Conservation (phyloP, 2,797 vertebrate species). For the Chloroceryle amazona region DNA sequence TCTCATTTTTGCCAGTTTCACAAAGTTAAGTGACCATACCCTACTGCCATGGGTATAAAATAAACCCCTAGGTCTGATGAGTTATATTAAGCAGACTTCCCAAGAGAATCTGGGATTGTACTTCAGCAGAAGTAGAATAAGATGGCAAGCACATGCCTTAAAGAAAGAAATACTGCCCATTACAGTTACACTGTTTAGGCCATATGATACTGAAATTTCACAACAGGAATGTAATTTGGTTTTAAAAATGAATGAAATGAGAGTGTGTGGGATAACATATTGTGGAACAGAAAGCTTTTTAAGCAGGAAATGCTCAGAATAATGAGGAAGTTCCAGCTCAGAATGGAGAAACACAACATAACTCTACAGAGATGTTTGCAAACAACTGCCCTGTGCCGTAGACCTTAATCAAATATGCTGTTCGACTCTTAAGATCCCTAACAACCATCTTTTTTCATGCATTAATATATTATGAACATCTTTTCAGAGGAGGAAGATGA, state of each 20-base stretch:
- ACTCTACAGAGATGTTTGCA: not conserved
- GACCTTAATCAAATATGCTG: not conserved
- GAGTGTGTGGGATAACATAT: not conserved
- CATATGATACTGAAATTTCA: not conserved
- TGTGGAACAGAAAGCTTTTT: not conserved
- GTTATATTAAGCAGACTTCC: not conserved
- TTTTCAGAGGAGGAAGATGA: not conserved
- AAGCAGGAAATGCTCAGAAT: not conserved
- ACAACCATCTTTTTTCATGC: not conserved
- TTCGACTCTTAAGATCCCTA: not conserved
- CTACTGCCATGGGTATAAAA: not conserved
- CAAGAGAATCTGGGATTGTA: not conserved
- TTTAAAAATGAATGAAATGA: not conserved
- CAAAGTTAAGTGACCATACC: not conserved
- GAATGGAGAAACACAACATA: not conserved
- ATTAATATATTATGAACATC: conserved; percentile 16
- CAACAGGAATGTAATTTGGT: not conserved
- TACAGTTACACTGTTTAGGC: not conserved
- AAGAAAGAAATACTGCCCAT: not conserved
- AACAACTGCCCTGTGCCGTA: not conserved
- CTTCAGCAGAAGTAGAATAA: not conserved
- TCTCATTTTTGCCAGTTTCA: not conserved
- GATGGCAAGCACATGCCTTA: not conserved
- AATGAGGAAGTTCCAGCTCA: not conserved
- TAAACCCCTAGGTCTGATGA: not conserved